A percentile compares a stretch with the other conserved stretches of the same genome.
Conservation (phyloP, 1,140 invertebrate genomes). For the Musca domestica region DNA sequence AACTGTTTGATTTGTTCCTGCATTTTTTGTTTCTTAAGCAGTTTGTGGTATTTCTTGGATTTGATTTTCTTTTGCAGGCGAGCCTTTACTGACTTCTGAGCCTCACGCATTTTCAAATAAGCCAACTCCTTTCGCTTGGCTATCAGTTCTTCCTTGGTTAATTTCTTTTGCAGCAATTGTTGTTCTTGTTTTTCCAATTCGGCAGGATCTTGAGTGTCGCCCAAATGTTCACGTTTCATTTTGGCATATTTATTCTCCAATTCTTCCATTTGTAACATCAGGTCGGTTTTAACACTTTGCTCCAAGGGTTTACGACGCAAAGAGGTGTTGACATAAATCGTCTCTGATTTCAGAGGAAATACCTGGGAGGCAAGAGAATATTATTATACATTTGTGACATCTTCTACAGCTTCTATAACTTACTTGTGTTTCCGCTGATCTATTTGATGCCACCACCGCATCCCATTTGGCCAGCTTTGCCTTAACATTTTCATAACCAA, state of each 20-base stretch:
- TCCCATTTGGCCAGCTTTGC: conserved; percentile 82
- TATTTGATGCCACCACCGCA: conserved; percentile 75
- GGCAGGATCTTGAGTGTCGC: conserved; percentile 52
- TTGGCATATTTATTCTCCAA: conserved; percentile 55
- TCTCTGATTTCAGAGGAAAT: conserved; percentile 73
- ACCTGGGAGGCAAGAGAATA: too few species aligned
- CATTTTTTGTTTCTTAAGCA: conserved; percentile 79
- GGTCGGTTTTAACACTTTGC: conserved; percentile 64
- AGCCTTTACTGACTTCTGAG: conserved; percentile 72
- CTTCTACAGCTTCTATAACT: too few species aligned
- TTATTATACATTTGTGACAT: too few species aligned
- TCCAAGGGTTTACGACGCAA: conserved; percentile 35
- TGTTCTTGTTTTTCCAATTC: conserved; percentile 57
- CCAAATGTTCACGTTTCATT: conserved; percentile 50
- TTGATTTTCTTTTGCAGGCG: conserved; percentile 75
- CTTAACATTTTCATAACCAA: conserved; percentile 75
- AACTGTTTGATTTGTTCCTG: conserved; percentile 87
- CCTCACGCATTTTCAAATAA: conserved; percentile 77
- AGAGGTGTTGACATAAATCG: conserved; percentile 50
- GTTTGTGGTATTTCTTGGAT: conserved; percentile 76
- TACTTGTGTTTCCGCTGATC: conserved; percentile 70
- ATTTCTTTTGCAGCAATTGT: conserved; percentile 45
- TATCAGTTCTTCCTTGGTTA: conserved; percentile 75
- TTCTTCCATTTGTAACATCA: conserved; percentile 64
- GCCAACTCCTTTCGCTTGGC: conserved; percentile 72